A percentile compares a stretch with the other conserved stretches of the same genome.
Evolutionary conservation across 2,113 vertebrate genomes (phyloP).

Genomic region (Carettochelys insculpta): DNA sequence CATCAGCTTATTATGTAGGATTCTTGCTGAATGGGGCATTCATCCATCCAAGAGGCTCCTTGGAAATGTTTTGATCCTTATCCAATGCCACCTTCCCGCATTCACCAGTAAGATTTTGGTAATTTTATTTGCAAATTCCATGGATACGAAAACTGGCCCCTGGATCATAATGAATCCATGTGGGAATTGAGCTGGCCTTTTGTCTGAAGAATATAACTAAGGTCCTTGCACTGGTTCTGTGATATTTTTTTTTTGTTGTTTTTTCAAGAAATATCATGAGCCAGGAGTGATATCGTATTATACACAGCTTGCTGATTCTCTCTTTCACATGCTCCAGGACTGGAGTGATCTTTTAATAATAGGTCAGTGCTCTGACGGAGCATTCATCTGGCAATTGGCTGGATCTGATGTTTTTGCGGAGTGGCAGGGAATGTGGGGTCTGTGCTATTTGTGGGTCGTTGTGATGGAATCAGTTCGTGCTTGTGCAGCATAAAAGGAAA

Average conservation of each 20-base stretch:
- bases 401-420: not conserved
- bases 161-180: not conserved
- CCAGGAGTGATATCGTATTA: not conserved
- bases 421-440: not conserved
- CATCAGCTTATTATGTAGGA: fast-evolving
- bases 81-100: fast-evolving
- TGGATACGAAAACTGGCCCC: not conserved
- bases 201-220: not conserved
- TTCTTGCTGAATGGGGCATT: fast-evolving
- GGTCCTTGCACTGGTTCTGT: not conserved
- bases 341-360: not conserved
- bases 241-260: not conserved
- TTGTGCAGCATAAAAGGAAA: not conserved
- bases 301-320: not conserved
- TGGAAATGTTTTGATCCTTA: not conserved
- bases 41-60: not conserved
- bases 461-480: not conserved
- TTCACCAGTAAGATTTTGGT: fast-evolving
- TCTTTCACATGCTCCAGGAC: not conserved
- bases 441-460: not conserved
- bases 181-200: not conserved
- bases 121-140: fast-evolving
- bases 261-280: not conserved
- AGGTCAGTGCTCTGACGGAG: not conserved
- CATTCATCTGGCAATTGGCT: not conserved